Percentiles rank a stretch among this genome's conserved stretches.
Conservation (phyloP, 23 tunicate species). For the Phallusia fumigata region DNA sequence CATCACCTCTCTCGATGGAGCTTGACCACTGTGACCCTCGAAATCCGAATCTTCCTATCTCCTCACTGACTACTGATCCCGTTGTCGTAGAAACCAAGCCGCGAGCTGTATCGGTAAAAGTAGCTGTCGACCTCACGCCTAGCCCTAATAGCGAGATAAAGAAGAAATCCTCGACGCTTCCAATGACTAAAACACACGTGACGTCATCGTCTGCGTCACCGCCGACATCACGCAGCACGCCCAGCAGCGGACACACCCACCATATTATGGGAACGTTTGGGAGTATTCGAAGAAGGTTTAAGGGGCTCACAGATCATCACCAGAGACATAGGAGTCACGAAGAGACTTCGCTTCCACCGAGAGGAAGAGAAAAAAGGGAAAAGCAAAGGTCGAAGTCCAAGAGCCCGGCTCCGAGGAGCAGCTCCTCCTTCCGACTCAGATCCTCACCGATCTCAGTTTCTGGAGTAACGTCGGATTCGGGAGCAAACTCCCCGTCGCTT, state of each 20-base stretch:
- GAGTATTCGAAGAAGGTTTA: constrained; percentile 59
- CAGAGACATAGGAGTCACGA: constrained; percentile 25
- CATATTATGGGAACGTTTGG: constrained; percentile 83
- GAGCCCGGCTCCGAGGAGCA: constrained; percentile 23
- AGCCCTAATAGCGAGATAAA: background rate
- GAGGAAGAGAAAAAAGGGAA: constrained; percentile 30
- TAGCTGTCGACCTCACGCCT: background rate
- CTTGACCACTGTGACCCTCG: background rate
- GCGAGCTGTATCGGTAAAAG: constrained; percentile 18
- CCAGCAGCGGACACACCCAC: constrained; percentile 37
- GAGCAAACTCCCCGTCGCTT: constrained; percentile 7
- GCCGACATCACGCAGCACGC: background rate
- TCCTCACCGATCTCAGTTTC: constrained; percentile 24
- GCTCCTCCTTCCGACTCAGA: constrained; percentile 13
- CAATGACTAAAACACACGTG: constrained; percentile 33
- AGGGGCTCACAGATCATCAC: constrained; percentile 49
- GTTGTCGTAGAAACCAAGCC: background rate
- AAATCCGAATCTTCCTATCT: background rate
- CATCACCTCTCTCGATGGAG: background rate
- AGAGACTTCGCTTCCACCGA: constrained; percentile 19
- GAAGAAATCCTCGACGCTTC: constrained; percentile 70
- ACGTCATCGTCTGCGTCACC: constrained; percentile 9
- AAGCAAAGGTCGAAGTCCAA: constrained; percentile 29
- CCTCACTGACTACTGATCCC: background rate
- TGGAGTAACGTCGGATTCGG: background rate